Evolutionary conservation across 2,113 vertebrate genomes (phyloP).

Genomic region (Oxyruncus cristatus): DNA sequence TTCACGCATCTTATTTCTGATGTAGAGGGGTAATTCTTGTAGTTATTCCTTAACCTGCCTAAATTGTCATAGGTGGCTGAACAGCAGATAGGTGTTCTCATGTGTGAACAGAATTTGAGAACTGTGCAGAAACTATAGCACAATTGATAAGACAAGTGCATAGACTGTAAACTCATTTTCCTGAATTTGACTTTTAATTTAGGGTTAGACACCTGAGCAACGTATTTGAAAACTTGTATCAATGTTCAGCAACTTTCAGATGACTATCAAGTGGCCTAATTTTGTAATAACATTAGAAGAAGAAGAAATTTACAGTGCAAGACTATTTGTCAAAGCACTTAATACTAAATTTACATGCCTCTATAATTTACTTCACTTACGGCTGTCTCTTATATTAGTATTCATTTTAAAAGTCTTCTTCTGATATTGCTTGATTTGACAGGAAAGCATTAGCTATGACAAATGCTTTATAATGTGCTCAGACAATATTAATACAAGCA

Average conservation of each 20-base stretch:
- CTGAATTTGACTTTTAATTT: conserved; percentile 51
- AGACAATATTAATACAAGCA: conserved; percentile 69
- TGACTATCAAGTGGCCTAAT: conserved; percentile 63
- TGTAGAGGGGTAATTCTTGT: not conserved
- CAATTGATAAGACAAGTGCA: not conserved
- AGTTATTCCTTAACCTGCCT: not conserved
- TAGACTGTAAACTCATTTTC: conserved; percentile 26
- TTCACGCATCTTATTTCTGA: not conserved
- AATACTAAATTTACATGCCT: conserved; percentile 78
- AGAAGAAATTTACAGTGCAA: conserved; percentile 74
- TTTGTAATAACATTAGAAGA: conserved; percentile 75
- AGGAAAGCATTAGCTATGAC: conserved; percentile 77
- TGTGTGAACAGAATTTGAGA: conserved; percentile 3
- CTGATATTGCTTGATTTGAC: conserved; percentile 72
- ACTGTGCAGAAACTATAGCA: not conserved
- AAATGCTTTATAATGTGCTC: conserved; percentile 69
- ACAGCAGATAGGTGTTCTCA: not conserved
- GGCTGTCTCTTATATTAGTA: conserved; percentile 81
- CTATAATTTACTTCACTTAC: conserved; percentile 83
- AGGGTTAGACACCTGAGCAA: conserved; percentile 12
- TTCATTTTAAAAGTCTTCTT: conserved; percentile 78
- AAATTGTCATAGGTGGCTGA: not conserved
- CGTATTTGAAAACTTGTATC: conserved; percentile 41
- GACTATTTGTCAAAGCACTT: conserved; percentile 70
- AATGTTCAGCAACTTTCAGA: conserved; percentile 41